phyloP scores from a whole-genome alignment of 2,888 invertebrate species.

The Lingula anatina region DNA sequence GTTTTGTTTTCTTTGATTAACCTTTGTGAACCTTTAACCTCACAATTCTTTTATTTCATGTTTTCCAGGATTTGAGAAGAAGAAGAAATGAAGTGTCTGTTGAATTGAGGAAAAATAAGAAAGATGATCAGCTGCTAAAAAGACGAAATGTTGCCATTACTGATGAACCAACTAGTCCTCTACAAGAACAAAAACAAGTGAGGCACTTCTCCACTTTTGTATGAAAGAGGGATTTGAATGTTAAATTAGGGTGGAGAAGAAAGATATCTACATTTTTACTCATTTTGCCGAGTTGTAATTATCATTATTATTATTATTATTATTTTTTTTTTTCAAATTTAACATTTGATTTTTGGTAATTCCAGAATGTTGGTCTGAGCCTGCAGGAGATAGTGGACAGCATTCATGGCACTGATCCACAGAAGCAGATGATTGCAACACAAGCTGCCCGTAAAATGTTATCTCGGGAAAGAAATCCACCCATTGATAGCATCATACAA shows the following conservation, averaged over 20 bases:
- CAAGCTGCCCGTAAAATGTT: conserved; percentile 81
- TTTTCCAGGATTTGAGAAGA: conserved; percentile 73
- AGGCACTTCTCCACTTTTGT: not conserved
- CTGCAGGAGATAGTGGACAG: conserved; percentile 68
- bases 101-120: conserved; percentile 84
- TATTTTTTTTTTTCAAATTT: not conserved
- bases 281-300: too few species aligned
- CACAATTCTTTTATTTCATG: not conserved
- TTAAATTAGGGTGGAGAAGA: too few species aligned
- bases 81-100: conserved; percentile 84
- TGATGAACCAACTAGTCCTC: conserved; percentile 46
- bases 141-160: conserved; percentile 72
- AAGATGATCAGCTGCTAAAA: conserved; percentile 90
- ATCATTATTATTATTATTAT: too few species aligned
- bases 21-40: too few species aligned
- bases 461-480: conserved; percentile 84
- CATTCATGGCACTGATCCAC: conserved; percentile 64
- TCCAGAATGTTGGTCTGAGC: conserved; percentile 51
- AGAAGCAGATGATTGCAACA: conserved; percentile 65
- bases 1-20: too few species aligned
- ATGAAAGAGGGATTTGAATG: not conserved
- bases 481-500: conserved; percentile 78
- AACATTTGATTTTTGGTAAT: not conserved
- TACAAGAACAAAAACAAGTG: conserved; percentile 43
- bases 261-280: too few species aligned